These are phyloP conservation scores for Antheraea yamamai DNA, from an alignment of 2,888 invertebrate species.

Conservation along the genomic window DNA sequence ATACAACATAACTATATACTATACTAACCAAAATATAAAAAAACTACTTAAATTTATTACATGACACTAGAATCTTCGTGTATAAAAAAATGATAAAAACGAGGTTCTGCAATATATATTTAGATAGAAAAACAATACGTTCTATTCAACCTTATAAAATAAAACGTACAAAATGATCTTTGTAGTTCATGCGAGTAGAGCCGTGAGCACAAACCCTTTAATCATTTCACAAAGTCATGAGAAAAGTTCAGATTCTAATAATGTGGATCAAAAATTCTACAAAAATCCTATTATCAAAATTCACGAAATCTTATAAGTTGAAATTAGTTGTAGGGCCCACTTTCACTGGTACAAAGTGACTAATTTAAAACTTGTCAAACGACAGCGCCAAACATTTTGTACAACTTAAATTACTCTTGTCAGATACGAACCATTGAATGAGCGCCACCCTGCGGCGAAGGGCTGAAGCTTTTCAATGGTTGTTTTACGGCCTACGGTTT, in stretches of 20 bases:
- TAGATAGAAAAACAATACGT: neutral
- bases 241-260: neutral
- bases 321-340: slow-evolving; percentile 31
- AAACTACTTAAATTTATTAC: too few species aligned
- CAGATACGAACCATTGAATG: slow-evolving; percentile 59
- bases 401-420: slow-evolving; percentile 40
- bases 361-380: slow-evolving; percentile 60
- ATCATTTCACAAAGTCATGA: neutral
- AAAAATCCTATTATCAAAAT: slow-evolving; percentile 42
- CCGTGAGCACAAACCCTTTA: neutral
- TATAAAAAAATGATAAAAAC: neutral
- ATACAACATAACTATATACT: too few species aligned
- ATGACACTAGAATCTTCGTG: too few species aligned
- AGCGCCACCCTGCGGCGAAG: slow-evolving; percentile 78
- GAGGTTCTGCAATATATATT: neutral
- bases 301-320: slow-evolving; percentile 37
- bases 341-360: slow-evolving; percentile 47
- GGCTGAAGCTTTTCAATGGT: slow-evolving; percentile 77
- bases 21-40: too few species aligned
- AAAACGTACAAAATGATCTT: neutral
- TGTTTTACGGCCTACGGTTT: slow-evolving; percentile 57
- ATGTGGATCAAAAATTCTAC: slow-evolving; percentile 13
- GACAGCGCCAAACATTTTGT: slow-evolving; percentile 62
- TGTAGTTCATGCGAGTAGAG: neutral
- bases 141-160: neutral